A percentile compares a stretch with the other conserved stretches of the same genome.
phyloP scores from a whole-genome alignment of 2,797 vertebrate genomes.

The Amphiprion clarkii region DNA sequence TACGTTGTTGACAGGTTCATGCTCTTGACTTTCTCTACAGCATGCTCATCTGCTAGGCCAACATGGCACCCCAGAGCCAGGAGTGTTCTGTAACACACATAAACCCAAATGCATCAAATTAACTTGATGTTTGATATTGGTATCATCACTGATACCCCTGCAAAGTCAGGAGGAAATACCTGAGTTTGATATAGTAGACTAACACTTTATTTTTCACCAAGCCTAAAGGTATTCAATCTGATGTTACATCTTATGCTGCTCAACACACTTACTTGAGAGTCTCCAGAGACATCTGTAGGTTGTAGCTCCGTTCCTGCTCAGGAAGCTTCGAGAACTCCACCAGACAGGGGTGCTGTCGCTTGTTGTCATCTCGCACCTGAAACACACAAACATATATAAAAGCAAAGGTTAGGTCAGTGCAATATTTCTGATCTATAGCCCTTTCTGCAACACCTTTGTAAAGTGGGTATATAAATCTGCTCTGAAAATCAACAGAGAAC shows the following conservation, averaged over 20 bases:
- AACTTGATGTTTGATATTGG: background rate
- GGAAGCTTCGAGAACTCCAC: slow-evolving; percentile 95
- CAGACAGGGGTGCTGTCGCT: slow-evolving; percentile 95
- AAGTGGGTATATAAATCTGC: too few species aligned
- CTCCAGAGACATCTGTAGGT: slow-evolving; percentile 97
- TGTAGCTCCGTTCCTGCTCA: slow-evolving; percentile 96
- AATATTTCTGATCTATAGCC: too few species aligned
- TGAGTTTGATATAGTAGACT: background rate
- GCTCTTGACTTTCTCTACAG: slow-evolving; percentile 93
- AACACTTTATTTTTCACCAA: background rate
- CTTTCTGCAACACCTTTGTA: too few species aligned
- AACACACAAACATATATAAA: slow-evolving; percentile 47
- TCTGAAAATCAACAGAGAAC: too few species aligned
- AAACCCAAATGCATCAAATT: background rate
- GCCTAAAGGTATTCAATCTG: background rate
- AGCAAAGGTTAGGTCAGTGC: background rate
- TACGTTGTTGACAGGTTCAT: slow-evolving; percentile 93
- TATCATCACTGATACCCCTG: background rate
- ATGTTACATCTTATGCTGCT: slow-evolving; percentile 37
- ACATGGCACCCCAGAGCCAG: slow-evolving; percentile 95
- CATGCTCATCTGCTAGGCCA: slow-evolving; percentile 92
- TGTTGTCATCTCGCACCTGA: slow-evolving; percentile 95
- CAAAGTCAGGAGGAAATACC: background rate
- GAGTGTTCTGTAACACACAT: slow-evolving; percentile 86
- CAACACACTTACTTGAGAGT: slow-evolving; percentile 89